Evolutionary conservation across 2,888 invertebrate species (phyloP), one percentile per base, ranked within the genome.

Genomic region (Protophormia terraenovae): DNA sequence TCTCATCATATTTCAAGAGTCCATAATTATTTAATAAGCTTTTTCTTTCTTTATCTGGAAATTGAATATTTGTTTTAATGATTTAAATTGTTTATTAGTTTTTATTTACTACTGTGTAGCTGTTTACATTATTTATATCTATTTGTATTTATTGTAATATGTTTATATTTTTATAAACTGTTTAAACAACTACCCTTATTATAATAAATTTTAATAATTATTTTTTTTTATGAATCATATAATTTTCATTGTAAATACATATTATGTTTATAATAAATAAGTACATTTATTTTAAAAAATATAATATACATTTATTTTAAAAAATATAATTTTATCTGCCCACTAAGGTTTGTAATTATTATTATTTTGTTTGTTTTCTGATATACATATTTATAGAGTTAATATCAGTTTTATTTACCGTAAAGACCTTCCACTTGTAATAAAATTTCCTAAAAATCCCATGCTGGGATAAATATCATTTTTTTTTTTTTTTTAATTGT

Each of bases 221-320:
- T 35, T 8, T 32, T 66, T 14, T 58, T 73, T 67, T 66, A 67
- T 80, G 80, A 80, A 47, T 80, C 80, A 80, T 73, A 24, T 6
- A 66, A 66, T 19, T 73, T 73, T 73, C 35, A 35, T 73, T 45
- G 29, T 67, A 73, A 64, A 47, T 64, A 72, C 1, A 8, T 19
- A 62, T 50, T 12, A 38, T 12, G 6, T 38, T 3, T 38, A 3
- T 38, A 38, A 38, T 38, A 38, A n/a, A 47, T 6, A 2, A 32
- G 41, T n/a, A 5, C 14, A 22, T n/a, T 12, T 24, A 12, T 35
- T 27, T 38, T 60, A 53, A 6, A 22, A n/a, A n/a, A n/a, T n/a
- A n/a, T n/a, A n/a, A n/a, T n/a, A n/a, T n/a, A n/a, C n/a, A n/a
- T n/a, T n/a, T n/a, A n/a, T n/a, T n/a, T n/a, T n/a, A n/a, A n/a